phyloP scores from a whole-genome alignment of 2,888 invertebrate species.

The Pasiphila rectangulata region DNA sequence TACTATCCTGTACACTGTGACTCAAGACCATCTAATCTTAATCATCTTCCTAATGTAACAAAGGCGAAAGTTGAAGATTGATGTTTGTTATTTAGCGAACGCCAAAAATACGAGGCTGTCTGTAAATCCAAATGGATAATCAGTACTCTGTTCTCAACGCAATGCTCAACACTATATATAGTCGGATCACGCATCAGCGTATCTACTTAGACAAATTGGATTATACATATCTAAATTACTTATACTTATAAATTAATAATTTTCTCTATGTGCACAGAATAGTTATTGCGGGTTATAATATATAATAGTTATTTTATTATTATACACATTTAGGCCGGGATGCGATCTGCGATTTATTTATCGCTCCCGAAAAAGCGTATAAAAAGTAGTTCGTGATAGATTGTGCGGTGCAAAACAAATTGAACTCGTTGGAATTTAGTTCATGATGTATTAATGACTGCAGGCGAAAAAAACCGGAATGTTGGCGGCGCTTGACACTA shows the following conservation, averaged over 20 bases:
- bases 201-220: too few species aligned
- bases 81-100: not conserved
- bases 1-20: not conserved
- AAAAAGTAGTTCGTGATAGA: constrained; percentile 16
- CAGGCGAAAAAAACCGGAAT: constrained; percentile 47
- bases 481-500: constrained; percentile 39
- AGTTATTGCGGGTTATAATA: not conserved
- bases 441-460: constrained; percentile 42
- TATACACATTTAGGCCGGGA: not conserved
- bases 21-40: not conserved
- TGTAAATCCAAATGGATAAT: too few species aligned
- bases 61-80: too few species aligned
- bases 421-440: constrained; percentile 32
- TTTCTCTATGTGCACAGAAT: not conserved
- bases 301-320: too few species aligned
- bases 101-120: too few species aligned
- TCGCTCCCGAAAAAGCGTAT: not conserved
- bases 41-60: not conserved
- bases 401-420: constrained; percentile 20
- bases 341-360: constrained; percentile 1
- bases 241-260: not conserved
- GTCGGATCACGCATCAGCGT: too few species aligned
- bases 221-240: not conserved
- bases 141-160: too few species aligned
- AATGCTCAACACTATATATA: too few species aligned